These are phyloP conservation scores for Magallana nippona DNA, from an alignment of 2,888 invertebrate species.

Conservation along the genomic window DNA sequence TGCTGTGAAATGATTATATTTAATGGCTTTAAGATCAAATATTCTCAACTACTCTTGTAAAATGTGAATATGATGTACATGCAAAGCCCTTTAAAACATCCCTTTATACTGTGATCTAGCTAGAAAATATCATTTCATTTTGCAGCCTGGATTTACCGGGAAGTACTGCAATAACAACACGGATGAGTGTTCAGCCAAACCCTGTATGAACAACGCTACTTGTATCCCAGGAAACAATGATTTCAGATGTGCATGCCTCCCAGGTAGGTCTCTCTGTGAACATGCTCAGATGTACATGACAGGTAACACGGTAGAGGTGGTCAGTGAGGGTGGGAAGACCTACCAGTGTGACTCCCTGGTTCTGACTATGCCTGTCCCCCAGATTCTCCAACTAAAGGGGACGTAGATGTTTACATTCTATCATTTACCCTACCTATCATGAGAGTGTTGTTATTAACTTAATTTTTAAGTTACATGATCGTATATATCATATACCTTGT, in stretches of 20 bases:
- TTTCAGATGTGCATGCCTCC: constrained; percentile 57
- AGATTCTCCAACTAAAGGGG: constrained; percentile 80
- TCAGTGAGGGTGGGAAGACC: constrained; percentile 59
- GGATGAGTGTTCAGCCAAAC: constrained; percentile 60
- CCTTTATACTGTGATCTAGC: too few species aligned
- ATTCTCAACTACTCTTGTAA: too few species aligned
- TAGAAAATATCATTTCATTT: neutral
- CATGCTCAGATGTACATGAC: constrained; percentile 29
- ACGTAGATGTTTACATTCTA: constrained; percentile 39
- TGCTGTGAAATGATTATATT: too few species aligned
- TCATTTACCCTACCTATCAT: too few species aligned
- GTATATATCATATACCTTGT: too few species aligned
- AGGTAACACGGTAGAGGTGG: constrained; percentile 60
- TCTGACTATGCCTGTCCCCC: constrained; percentile 81
- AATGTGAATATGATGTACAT: too few species aligned
- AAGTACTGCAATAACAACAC: constrained; percentile 57
- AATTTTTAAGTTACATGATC: too few species aligned
- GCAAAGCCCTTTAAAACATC: too few species aligned
- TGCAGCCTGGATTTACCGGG: constrained; percentile 63
- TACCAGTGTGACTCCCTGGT: constrained; percentile 80
- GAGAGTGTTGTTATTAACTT: too few species aligned
- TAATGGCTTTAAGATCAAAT: too few species aligned
- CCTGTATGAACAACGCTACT: constrained; percentile 61
- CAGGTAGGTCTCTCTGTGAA: constrained; percentile 50
- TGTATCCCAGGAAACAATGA: constrained; percentile 60